Conservation (phyloP, 2,888 invertebrate genomes). For the Pheosia gnoma region DNA sequence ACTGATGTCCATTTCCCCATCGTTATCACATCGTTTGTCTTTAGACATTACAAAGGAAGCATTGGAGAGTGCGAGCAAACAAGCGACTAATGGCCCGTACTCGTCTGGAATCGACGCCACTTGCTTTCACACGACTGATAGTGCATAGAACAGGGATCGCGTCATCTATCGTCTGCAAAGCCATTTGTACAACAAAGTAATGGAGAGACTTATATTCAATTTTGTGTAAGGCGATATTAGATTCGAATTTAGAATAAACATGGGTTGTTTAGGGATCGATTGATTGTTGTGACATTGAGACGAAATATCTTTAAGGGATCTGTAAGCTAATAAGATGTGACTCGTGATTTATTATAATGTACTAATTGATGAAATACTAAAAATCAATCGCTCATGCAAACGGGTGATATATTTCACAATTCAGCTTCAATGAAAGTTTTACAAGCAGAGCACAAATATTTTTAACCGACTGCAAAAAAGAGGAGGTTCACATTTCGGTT, state of each 20-base stretch:
- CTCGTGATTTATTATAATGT: too few species aligned
- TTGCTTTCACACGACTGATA: conserved; percentile 42
- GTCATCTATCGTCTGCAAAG: conserved; percentile 15
- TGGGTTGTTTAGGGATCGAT: conserved; percentile 7
- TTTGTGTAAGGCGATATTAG: too few species aligned
- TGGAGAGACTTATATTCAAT: conserved; percentile 21
- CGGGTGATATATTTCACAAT: too few species aligned
- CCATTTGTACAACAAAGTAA: conserved; percentile 23
- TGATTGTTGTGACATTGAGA: conserved; percentile 13
- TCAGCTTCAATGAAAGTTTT: too few species aligned
- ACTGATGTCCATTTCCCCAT: conserved; percentile 56
- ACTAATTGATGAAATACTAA: too few species aligned
- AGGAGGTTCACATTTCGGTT: too few species aligned
- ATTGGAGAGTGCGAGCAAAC: conserved; percentile 48
- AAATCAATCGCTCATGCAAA: too few species aligned
- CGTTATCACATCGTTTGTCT: conserved; percentile 63
- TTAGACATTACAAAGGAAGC: conserved; percentile 60
- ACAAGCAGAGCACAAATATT: too few species aligned
- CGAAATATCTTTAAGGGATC: too few species aligned
- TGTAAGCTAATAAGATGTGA: too few species aligned
- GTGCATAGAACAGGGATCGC: conserved; percentile 32
- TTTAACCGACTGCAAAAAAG: too few species aligned
- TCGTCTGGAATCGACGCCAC: conserved; percentile 42
- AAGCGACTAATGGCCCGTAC: conserved; percentile 61
- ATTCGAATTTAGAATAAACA: too few species aligned